Percentiles rank a stretch among this genome's conserved stretches.
Evolutionary conservation across 2,797 vertebrate species (phyloP).

Genomic region (Phaenicophaeus curvirostris): DNA sequence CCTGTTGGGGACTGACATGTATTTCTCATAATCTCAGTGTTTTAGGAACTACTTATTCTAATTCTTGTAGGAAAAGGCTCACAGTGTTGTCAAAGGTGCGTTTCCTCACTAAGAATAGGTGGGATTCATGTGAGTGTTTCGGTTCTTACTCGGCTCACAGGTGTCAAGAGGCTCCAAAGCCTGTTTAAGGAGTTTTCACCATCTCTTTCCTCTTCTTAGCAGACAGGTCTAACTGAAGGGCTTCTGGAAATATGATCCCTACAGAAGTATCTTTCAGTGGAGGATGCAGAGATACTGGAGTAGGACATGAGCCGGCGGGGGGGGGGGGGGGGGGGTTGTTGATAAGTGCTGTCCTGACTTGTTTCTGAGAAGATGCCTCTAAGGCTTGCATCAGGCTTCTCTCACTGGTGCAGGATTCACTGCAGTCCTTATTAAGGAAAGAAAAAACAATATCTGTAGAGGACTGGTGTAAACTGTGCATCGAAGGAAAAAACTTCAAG

Average conservation of each 20-base stretch:
- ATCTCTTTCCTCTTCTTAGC: neutral
- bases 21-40: neutral
- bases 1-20: neutral
- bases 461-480: neutral
- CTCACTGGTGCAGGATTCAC: neutral
- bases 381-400: neutral
- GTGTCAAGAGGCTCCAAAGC: neutral
- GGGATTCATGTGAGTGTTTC: neutral
- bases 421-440: neutral
- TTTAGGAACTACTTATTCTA: neutral
- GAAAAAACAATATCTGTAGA: neutral
- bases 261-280: neutral
- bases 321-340: too few species aligned
- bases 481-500: neutral
- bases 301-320: neutral
- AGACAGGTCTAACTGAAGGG: neutral
- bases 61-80: neutral
- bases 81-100: fast-evolving
- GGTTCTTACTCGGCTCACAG: neutral
- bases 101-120: neutral
- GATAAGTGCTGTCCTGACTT: neutral
- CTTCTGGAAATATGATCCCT: neutral
- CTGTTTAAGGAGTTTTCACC: neutral
- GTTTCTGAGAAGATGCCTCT: neutral
- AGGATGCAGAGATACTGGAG: neutral